Base-by-base conservation (phyloP, 2,888 invertebrate genomes). In the Taphrorychus bicolor region DNA sequence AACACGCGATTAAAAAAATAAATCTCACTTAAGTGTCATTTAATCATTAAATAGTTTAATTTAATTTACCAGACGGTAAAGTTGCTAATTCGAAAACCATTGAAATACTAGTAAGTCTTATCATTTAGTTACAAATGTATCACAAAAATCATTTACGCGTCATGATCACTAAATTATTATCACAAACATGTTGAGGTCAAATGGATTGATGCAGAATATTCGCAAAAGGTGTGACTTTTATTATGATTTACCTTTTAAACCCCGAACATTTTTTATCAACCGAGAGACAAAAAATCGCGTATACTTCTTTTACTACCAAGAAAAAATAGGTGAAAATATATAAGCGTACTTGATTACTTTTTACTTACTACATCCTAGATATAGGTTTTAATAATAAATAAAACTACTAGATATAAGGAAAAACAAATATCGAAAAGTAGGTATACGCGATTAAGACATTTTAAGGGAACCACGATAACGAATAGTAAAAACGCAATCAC, bases 141-240 rank as follows among this genome's bases (percentile, higher is more conserved):
- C 77, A 77, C 76, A 74, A 78, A 75, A 72, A 69, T 49, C 49
- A 72, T 77, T 74, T 75, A 78, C 73, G 75, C 75, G 74, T 73
- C 74, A 75, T 60, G 74, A 77, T 80, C 80, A 79, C 79, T 79
- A 79, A 78, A 76, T 73, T 78, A 77, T 78, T 80, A 80, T 80
- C 80, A 80, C 80, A 71, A 24, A 58, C 62, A 80, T 60, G 60
- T 70, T 64, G 63, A 70, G 70, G 70, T 70, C 64, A 70, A 67
- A 67, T 63, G 69, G 69, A 69, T 65, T 66, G 65, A 66, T 69
- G 58, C 18, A 24, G 56, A 66, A 69, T 65, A 65, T 66, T 63
- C 60, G 21, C 24, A 17, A 19, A 53, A 3, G 16, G 48, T 5
- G 14, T 19, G 24, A 23, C 14, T 2, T 56, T 19, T 53, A 22